These are phyloP conservation scores for Adelges cooleyi DNA, from an alignment of 1,140 invertebrate genomes.

Conservation along the genomic window DNA sequence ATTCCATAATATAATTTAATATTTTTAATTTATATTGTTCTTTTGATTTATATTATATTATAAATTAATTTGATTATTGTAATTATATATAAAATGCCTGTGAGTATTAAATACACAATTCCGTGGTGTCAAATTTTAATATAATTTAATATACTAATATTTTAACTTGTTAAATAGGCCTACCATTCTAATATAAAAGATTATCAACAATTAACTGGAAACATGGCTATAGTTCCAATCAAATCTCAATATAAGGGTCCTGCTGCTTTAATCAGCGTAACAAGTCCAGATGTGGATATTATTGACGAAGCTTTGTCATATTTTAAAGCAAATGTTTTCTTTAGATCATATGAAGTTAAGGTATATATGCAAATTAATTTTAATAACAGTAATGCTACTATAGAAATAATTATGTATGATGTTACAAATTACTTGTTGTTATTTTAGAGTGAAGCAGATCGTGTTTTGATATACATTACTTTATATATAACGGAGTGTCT, in stretches of 20 bases:
- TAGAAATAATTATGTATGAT: not conserved
- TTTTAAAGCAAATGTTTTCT: slow-evolving; percentile 99
- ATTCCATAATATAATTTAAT: too few relatives aligned
- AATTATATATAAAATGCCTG: too few relatives aligned
- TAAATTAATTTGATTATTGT: too few relatives aligned
- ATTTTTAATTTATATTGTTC: too few relatives aligned
- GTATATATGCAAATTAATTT: slow-evolving; percentile 42
- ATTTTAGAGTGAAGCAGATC: slow-evolving; percentile 79
- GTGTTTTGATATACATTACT: slow-evolving; percentile 94
- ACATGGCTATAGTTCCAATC: slow-evolving; percentile 82
- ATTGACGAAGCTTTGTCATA: slow-evolving; percentile 95
- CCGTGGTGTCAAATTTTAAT: too few relatives aligned
- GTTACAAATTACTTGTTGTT: slow-evolving; percentile 31
- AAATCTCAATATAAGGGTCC: slow-evolving; percentile 79
- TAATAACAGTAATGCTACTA: not conserved
- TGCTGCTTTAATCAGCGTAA: slow-evolving; percentile 48
- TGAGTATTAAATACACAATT: too few relatives aligned
- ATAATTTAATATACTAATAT: too few relatives aligned
- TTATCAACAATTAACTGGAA: slow-evolving; percentile 65
- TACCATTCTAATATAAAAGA: slow-evolving; percentile 86
- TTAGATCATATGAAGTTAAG: slow-evolving; percentile 97
- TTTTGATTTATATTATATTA: too few relatives aligned
- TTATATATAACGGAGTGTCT: slow-evolving; percentile 98
- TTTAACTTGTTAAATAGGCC: slow-evolving; percentile 41
- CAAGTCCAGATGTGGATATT: slow-evolving; percentile 65